These are phyloP conservation scores for Drosophila anomelani DNA, from an alignment of 2,888 invertebrate genomes.

Conservation along the genomic window DNA sequence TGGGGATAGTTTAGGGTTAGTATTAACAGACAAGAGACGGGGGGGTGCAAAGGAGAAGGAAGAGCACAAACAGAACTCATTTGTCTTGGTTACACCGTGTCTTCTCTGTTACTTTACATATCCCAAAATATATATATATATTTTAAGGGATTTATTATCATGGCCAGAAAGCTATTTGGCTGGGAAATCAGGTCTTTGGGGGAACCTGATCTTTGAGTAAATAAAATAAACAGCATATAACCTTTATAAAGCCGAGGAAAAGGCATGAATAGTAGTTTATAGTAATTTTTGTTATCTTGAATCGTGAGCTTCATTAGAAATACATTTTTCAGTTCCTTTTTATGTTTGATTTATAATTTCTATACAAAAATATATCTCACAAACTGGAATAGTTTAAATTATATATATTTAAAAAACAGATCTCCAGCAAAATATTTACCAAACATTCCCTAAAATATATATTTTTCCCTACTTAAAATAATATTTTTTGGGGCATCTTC, in stretches of 20 bases:
- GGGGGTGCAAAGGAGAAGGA: background rate
- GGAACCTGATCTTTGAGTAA: background rate
- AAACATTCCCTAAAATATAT: too few relatives aligned
- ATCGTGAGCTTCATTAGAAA: background rate
- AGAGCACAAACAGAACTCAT: constrained; percentile 8
- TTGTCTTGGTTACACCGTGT: constrained; percentile 10
- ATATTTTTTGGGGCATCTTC: background rate
- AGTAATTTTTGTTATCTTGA: background rate
- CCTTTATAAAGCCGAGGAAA: background rate
- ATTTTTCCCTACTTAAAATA: too few relatives aligned
- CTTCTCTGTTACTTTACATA: constrained; percentile 3
- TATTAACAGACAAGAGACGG: background rate
- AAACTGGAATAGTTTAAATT: background rate
- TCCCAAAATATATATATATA: background rate
- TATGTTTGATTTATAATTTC: too few relatives aligned
- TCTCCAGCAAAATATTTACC: too few relatives aligned
- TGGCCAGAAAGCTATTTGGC: background rate
- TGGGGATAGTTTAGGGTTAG: constrained; percentile 8
- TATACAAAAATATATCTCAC: background rate
- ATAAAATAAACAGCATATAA: background rate
- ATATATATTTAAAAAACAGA: too few relatives aligned
- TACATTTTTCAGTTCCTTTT: too few relatives aligned
- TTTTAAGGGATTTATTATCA: constrained; percentile 10
- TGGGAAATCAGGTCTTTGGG: background rate
- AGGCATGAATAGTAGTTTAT: background rate